phyloP scores from a whole-genome alignment of 2,888 invertebrate species.

The Pyrrhosoma nymphula region DNA sequence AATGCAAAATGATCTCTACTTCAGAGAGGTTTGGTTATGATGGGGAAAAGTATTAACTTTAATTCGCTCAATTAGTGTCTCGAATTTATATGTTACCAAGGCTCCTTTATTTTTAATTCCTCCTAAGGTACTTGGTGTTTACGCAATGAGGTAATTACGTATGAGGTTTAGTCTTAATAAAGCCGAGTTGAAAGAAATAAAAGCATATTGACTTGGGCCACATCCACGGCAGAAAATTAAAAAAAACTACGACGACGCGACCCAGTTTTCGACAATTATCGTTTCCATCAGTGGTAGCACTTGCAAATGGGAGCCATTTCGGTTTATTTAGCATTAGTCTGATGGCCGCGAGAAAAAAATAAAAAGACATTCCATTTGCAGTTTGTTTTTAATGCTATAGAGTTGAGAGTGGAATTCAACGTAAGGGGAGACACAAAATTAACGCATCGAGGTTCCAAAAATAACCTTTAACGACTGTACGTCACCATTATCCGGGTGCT shows the following conservation, averaged over 20 bases:
- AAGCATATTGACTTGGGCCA: not conserved
- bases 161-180: constrained; percentile 16
- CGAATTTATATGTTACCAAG: not conserved
- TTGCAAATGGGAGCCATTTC: constrained; percentile 21
- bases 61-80: not conserved
- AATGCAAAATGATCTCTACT: no score
- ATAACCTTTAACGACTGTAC: not conserved
- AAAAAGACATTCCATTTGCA: not conserved
- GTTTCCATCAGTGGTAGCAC: constrained; percentile 9
- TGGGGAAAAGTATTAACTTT: not conserved
- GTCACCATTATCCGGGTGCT: not conserved
- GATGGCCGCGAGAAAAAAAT: not conserved
- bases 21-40: not conserved
- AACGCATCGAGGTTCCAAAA: not conserved
- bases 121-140: not conserved
- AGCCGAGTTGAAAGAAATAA: not conserved
- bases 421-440: not conserved
- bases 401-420: not conserved
- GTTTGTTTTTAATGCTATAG: not conserved
- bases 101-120: not conserved
- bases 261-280: constrained; percentile 16
- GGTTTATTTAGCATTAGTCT: constrained; percentile 31
- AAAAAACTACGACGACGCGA: not conserved
- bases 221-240: not conserved
- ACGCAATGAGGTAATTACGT: not conserved